These are phyloP conservation scores for Enteromius treurensis DNA, from an alignment of 2,797 vertebrate species.

Conservation along the genomic window DNA sequence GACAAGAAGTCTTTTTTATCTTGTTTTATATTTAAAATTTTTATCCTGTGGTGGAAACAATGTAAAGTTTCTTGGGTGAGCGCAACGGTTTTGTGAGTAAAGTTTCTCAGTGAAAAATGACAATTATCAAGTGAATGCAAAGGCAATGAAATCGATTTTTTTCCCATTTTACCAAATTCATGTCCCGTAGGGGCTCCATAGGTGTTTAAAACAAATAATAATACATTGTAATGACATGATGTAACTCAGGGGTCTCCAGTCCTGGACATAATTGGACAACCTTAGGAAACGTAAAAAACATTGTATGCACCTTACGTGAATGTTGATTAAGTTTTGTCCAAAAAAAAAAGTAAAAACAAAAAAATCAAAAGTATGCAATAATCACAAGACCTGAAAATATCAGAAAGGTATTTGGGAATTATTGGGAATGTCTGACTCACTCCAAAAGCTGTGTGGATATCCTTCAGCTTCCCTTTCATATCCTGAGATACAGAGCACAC, in stretches of 20 bases:
- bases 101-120: background rate
- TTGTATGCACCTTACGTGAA: background rate
- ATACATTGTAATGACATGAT: background rate
- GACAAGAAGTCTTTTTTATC: background rate
- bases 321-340: background rate
- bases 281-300: background rate
- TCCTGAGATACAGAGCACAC: slow-evolving; percentile 62
- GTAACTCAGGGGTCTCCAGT: background rate
- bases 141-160: background rate
- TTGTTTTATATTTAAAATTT: background rate
- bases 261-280: background rate
- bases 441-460: slow-evolving; percentile 59
- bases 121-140: background rate
- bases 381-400: background rate
- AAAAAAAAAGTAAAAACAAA: too few relatives aligned
- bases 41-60: too few relatives aligned
- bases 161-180: background rate
- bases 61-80: background rate
- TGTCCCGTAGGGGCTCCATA: background rate
- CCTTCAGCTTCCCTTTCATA: slow-evolving; percentile 50
- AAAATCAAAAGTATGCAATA: background rate
- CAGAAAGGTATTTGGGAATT: background rate
- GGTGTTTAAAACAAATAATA: too few relatives aligned
- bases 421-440: slow-evolving; percentile 57
- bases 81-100: too few relatives aligned